phyloP scores from a whole-genome alignment of 2,888 invertebrate species.

The Lamellibrachia columna region DNA sequence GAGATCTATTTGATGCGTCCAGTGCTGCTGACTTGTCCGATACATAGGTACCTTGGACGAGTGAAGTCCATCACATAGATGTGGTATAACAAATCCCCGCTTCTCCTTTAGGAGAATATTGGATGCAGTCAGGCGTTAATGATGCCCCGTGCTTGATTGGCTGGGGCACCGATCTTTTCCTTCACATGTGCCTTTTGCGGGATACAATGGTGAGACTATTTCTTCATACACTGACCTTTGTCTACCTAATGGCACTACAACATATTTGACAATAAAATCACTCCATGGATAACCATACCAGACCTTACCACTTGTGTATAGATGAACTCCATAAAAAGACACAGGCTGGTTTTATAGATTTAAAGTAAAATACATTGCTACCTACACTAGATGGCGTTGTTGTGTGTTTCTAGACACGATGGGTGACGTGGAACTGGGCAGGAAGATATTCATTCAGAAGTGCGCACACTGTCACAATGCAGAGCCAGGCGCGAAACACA shows the following conservation, averaged over 20 bases:
- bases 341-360: no score
- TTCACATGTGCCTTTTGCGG: neutral
- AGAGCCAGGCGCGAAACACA: slow-evolving; percentile 93
- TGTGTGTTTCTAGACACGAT: slow-evolving; percentile 21
- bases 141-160: neutral
- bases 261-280: no score
- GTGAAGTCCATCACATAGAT: neutral
- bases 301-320: no score
- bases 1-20: neutral
- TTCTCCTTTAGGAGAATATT: neutral
- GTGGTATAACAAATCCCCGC: neutral
- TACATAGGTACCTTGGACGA: neutral
- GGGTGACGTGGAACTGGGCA: slow-evolving; percentile 94
- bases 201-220: neutral
- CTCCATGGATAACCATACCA: no score
- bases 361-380: no score
- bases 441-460: slow-evolving; percentile 91
- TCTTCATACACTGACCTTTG: neutral
- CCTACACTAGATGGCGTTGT: neutral
- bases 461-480: slow-evolving; percentile 96
- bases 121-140: neutral
- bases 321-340: no score
- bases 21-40: neutral
- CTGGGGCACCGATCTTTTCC: neutral
- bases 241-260: neutral